Evolutionary conservation across 2,113 vertebrate species (phyloP).

Genomic region (Charadrius vociferus): DNA sequence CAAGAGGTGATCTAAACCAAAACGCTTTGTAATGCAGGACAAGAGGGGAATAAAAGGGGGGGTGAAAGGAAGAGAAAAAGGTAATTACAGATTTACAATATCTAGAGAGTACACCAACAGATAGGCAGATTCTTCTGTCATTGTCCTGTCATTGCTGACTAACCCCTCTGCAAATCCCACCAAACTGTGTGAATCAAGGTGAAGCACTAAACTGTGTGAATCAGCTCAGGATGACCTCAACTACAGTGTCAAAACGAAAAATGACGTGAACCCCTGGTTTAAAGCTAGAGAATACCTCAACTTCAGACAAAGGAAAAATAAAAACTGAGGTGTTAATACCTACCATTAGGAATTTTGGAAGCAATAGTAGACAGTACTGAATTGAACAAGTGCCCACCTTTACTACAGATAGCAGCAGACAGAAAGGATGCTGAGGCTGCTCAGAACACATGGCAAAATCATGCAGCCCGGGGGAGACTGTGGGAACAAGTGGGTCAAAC

Average conservation of each 20-base stretch:
- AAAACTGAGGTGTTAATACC: not conserved
- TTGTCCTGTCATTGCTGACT: not conserved
- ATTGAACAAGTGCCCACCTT: fast-evolving
- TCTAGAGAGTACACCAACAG: not conserved
- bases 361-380: not conserved
- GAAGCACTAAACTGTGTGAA: not conserved
- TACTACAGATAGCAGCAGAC: not conserved
- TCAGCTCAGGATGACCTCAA: not conserved
- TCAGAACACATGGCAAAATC: not conserved
- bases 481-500: not conserved
- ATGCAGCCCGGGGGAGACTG: fast-evolving
- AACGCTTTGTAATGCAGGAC: not conserved
- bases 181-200: not conserved
- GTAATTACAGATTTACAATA: not conserved
- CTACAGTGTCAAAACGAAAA: not conserved
- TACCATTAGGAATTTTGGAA: not conserved
- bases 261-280: fast-evolving
- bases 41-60: not conserved
- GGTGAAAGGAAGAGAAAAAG: not conserved
- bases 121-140: not conserved
- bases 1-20: not conserved
- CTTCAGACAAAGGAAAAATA: not conserved
- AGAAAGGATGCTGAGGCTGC: not conserved
- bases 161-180: not conserved
- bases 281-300: not conserved